Base-by-base conservation (phyloP, 2,797 vertebrate species). In the Orientallactaga sibirica region DNA sequence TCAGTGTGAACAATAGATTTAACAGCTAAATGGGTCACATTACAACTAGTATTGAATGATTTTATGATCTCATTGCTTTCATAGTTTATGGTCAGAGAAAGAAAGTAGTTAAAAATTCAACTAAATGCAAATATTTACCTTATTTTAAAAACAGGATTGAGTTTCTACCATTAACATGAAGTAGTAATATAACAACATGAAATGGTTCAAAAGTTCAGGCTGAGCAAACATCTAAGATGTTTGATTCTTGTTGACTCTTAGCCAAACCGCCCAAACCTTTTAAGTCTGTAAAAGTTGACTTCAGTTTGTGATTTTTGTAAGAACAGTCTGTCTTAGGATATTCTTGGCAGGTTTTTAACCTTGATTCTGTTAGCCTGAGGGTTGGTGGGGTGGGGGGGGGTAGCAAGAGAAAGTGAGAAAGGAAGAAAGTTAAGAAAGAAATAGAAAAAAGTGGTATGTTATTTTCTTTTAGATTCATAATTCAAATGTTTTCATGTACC, bases 121-220 rank as follows among this genome's bases (percentile, higher is more conserved):
- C 33, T 25, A 29, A 82, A 76, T 29, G 5, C n/a, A 67, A 43
- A 74, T 74, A 76, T 86, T 80, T 95, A 75, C 20, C 73, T 95
- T 85, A 81, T 33, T 58, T 41, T 52, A 48, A 83, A 84, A 90
- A 82, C 11, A 76, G 6, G 3, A 61, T 76, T 73, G 9, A 3
- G 24, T 81, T 95, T 86, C 93, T 86, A 18, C 82, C 37, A 70
- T 87, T 66, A 81, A 29, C 58, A 14, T 68, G 7, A 66, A 48
- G 14, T 25, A 79, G 24, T 70, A 48, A 86, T 95, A 77, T 19
- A 88, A 67, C 29, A 86, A 71, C 87, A 90, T 88, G 52, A 93
- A 91, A 85, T 64, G 15, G 80, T 79, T 97, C 84, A 96, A 90
- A 95, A 96, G 93, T 96, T 97, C 94, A 93, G 61, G 48, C 78